Evolutionary conservation across 2,888 invertebrate species (phyloP).

Genomic region (Pollenia amentaria): DNA sequence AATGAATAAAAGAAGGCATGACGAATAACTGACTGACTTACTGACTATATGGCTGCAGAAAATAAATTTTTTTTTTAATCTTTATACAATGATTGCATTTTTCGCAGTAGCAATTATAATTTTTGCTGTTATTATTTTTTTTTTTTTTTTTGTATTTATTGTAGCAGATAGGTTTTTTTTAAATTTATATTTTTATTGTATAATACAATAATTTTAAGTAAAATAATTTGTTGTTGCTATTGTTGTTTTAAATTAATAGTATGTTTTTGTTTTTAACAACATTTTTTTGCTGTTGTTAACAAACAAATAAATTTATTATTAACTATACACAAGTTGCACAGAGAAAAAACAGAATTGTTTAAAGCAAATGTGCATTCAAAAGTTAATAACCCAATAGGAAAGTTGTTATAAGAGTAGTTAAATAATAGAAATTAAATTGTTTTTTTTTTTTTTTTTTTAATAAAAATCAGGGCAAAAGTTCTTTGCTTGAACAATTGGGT

Average conservation of each 20-base stretch:
- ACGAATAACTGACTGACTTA: too few species aligned
- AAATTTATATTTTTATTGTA: not conserved
- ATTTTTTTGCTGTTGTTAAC: constrained; percentile 30
- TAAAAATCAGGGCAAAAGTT: too few species aligned
- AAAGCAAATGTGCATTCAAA: not conserved
- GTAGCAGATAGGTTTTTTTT: not conserved
- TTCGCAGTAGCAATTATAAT: constrained; percentile 59
- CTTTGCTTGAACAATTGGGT: too few species aligned
- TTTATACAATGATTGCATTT: constrained; percentile 47
- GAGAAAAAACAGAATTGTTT: not conserved
- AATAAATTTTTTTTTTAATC: constrained; percentile 28
- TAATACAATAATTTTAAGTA: constrained; percentile 1
- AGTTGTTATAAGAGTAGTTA: not conserved
- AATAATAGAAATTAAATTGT: too few species aligned
- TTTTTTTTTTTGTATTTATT: constrained; percentile 4
- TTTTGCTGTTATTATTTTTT: not conserved
- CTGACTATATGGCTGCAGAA: not conserved
- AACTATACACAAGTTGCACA: constrained; percentile 17
- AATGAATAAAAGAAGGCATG: constrained; percentile 7
- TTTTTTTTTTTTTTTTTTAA: too few species aligned
- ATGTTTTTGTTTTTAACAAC: constrained; percentile 23
- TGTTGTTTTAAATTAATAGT: constrained; percentile 35
- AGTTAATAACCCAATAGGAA: constrained; percentile 19
- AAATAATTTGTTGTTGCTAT: constrained; percentile 16
- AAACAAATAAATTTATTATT: constrained; percentile 35